A percentile compares a stretch with the other conserved stretches of the same genome.
These are phyloP conservation scores for Spatula versicolor DNA, from an alignment of 2,797 vertebrate species.

Conservation along the genomic window DNA sequence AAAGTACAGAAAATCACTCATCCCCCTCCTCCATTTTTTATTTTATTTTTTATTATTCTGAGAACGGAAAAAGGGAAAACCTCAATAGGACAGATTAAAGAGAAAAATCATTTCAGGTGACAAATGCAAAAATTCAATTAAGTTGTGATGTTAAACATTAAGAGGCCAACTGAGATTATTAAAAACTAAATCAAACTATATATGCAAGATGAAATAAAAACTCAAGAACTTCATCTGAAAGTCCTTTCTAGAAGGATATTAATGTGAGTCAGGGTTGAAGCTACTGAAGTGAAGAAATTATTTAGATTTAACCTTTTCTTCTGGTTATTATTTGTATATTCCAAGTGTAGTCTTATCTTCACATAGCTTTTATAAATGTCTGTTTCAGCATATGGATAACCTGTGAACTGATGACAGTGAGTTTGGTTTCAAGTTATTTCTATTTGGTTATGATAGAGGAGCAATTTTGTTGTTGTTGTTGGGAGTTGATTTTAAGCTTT, in stretches of 20 bases:
- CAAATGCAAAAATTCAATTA: neutral
- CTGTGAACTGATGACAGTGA: neutral
- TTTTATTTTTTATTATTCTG: neutral
- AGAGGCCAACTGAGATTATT: neutral
- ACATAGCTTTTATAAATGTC: neutral
- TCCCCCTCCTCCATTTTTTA: too few species aligned
- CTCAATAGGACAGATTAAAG: neutral
- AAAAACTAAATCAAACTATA: neutral
- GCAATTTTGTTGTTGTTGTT: neutral
- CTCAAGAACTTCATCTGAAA: neutral
- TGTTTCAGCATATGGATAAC: neutral
- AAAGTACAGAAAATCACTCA: neutral
- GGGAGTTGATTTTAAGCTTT: neutral
- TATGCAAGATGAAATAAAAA: neutral
- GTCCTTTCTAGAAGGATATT: neutral
- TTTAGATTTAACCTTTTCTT: slow-evolving; percentile 8
- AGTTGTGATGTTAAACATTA: neutral
- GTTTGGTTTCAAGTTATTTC: neutral
- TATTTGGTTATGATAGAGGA: neutral
- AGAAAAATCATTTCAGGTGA: neutral
- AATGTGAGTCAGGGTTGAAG: neutral
- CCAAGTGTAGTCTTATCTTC: neutral
- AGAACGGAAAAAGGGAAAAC: neutral
- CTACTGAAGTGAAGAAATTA: neutral
- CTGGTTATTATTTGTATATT: slow-evolving; percentile 19